Conservation (phyloP, 1,140 invertebrate species). For the Platorchestia sp. region DNA sequence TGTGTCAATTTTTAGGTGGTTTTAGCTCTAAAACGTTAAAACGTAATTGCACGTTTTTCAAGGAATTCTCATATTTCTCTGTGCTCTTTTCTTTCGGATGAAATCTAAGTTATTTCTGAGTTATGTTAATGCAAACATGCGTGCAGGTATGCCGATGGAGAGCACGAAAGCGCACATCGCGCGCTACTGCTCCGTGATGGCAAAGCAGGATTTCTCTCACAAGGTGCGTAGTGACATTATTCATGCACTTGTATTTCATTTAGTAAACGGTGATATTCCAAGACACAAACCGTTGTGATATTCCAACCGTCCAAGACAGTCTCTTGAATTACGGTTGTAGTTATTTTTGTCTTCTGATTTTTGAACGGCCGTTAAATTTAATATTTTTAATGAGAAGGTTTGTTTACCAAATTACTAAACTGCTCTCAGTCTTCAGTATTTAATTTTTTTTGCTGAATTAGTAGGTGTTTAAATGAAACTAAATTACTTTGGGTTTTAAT, state of each 20-base stretch:
- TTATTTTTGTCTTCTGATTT: too few species aligned
- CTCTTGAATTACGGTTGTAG: too few species aligned
- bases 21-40: too few species aligned
- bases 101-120: not conserved
- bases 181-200: constrained; percentile 34
- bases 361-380: too few species aligned
- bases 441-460: too few species aligned
- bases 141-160: constrained; percentile 17
- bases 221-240: not conserved
- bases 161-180: constrained; percentile 9
- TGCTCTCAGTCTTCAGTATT: too few species aligned
- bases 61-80: not conserved
- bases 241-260: not conserved
- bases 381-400: too few species aligned
- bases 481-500: too few species aligned
- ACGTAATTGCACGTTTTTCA: not conserved
- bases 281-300: not conserved
- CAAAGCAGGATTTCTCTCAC: not conserved
- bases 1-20: too few species aligned
- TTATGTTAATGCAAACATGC: not conserved
- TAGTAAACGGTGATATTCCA: not conserved
- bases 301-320: too few species aligned
- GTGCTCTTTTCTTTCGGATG: not conserved
- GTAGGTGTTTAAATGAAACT: too few species aligned
- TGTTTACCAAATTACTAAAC: too few species aligned